phyloP scores from a whole-genome alignment of 2,797 vertebrate genomes.

The Garrulus glandarius region DNA sequence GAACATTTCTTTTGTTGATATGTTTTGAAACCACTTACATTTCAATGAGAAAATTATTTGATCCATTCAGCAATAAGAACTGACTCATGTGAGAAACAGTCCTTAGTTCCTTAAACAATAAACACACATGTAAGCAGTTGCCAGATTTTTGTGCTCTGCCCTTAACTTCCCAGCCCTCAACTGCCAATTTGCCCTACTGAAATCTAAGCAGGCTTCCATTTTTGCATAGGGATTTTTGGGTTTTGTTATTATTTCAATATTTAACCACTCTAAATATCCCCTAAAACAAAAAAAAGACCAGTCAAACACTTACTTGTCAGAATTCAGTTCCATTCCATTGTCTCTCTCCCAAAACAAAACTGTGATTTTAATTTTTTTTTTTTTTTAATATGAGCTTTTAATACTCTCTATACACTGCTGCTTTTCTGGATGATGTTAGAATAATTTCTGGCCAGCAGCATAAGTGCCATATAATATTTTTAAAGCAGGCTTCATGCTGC shows the following conservation, averaged over 20 bases:
- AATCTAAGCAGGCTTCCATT: background rate
- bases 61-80: background rate
- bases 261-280: background rate
- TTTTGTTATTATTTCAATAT: background rate
- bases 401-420: background rate
- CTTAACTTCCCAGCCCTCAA: background rate
- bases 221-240: rapidly evolving
- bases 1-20: background rate
- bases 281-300: background rate
- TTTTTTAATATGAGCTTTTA: background rate
- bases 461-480: background rate
- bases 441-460: background rate
- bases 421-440: background rate
- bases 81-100: background rate
- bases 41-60: background rate
- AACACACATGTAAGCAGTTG: background rate
- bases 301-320: background rate
- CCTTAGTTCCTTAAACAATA: background rate
- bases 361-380: background rate
- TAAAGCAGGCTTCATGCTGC: background rate
- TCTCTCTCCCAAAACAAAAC: background rate
- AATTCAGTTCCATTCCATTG: background rate
- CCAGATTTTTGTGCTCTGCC: background rate
- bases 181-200: background rate
- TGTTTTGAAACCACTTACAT: background rate